phyloP scores from a whole-genome alignment of 2,113 vertebrate genomes.

The Maccullochella peelii region DNA sequence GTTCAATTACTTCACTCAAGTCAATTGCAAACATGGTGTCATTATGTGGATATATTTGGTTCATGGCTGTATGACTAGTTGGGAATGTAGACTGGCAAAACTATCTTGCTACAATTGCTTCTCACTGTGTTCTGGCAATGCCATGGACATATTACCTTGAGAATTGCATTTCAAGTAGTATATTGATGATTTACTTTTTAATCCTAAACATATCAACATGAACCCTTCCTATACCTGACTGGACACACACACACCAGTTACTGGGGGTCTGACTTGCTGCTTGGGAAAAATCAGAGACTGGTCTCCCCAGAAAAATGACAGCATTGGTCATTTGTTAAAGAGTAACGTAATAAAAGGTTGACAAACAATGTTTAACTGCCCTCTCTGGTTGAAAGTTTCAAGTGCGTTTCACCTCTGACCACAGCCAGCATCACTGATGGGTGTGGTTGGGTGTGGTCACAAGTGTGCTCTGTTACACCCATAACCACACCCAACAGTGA shows the following conservation, averaged over 20 bases:
- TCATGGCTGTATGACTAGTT: not conserved
- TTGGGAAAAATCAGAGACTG: not conserved
- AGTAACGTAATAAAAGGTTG: not conserved
- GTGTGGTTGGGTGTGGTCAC: too few species aligned
- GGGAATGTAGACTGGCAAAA: not conserved
- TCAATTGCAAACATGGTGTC: constrained; percentile 6
- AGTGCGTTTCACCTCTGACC: not conserved
- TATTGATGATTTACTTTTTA: not conserved
- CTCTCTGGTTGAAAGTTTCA: not conserved
- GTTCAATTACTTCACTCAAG: not conserved
- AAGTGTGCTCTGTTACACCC: not conserved
- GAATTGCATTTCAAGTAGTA: not conserved
- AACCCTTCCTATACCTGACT: not conserved
- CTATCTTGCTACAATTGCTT: not conserved
- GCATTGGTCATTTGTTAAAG: not conserved
- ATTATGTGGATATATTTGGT: not conserved
- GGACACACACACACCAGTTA: not conserved
- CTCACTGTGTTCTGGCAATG: not conserved
- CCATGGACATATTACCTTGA: not conserved
- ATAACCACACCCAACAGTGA: not conserved
- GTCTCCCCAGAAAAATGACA: not conserved
- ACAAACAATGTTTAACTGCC: not conserved
- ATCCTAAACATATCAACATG: not conserved
- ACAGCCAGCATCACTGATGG: too few species aligned
- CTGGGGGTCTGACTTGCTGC: too few species aligned